Evolutionary conservation across 2,113 vertebrate species (phyloP).

Genomic region (Callaeas wilsoni): DNA sequence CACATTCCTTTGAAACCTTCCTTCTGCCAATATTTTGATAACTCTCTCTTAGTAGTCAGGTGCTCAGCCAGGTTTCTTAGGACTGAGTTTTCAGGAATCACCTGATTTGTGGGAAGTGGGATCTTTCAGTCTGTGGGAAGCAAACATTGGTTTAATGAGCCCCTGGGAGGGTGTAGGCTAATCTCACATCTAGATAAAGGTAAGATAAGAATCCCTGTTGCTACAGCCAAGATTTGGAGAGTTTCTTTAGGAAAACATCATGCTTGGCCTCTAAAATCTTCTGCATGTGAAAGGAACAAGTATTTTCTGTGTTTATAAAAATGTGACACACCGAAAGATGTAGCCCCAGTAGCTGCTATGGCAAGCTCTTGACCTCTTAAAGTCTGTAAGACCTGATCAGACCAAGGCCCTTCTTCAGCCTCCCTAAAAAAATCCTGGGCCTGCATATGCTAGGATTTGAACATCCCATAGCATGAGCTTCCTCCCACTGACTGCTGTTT

Average conservation of each 20-base stretch:
- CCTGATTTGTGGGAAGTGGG: not conserved
- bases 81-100: not conserved
- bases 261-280: not conserved
- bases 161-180: not conserved
- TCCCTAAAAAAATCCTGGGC: not conserved
- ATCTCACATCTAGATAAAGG: not conserved
- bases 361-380: not conserved
- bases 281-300: not conserved
- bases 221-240: not conserved
- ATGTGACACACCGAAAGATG: not conserved
- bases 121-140: not conserved
- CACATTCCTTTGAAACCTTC: not conserved
- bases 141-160: not conserved
- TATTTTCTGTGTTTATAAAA: not conserved
- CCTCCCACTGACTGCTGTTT: not conserved
- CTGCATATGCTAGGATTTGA: not conserved
- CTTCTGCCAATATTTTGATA: not conserved
- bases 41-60: not conserved
- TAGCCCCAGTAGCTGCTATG: not conserved
- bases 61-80: not conserved
- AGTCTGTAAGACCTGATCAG: not conserved
- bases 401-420: not conserved
- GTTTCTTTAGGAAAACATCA: not conserved
- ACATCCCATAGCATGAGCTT: not conserved
- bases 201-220: not conserved